Evolutionary conservation across 2,888 invertebrate genomes (phyloP).

Genomic region (Mythimna lalbum): DNA sequence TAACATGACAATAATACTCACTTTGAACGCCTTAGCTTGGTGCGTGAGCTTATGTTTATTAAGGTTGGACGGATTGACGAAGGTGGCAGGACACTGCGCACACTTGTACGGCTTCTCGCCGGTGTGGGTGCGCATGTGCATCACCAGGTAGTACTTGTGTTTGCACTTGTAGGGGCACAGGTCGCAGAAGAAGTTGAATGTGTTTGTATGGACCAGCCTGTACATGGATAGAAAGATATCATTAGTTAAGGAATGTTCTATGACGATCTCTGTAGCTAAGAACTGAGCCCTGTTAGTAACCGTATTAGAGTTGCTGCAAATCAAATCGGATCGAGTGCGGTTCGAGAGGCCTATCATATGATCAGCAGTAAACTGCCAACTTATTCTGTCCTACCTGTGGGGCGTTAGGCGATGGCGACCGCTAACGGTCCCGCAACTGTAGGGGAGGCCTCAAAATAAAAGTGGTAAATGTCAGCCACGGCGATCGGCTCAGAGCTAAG

Average conservation of each 20-base stretch:
- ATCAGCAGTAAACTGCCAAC: not conserved
- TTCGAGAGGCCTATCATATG: not conserved
- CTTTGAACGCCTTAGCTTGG: slow-evolving; percentile 87
- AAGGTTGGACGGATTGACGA: slow-evolving; percentile 92
- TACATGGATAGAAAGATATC: slow-evolving; percentile 30
- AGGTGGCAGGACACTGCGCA: slow-evolving; percentile 90
- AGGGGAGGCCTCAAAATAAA: no score
- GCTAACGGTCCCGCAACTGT: no score
- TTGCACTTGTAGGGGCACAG: slow-evolving; percentile 88
- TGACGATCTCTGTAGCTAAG: no score
- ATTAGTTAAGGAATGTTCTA: not conserved
- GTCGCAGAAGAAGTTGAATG: slow-evolving; percentile 89
- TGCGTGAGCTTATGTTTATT: slow-evolving; percentile 92
- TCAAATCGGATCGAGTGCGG: not conserved
- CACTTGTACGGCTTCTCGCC: slow-evolving; percentile 88
- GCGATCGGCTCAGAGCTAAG: not conserved
- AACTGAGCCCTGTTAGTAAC: not conserved
- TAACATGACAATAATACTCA: slow-evolving; percentile 51
- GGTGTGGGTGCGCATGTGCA: slow-evolving; percentile 91
- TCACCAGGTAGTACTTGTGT: slow-evolving; percentile 87
- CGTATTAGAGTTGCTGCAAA: not conserved
- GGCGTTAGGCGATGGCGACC: no score
- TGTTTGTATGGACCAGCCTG: slow-evolving; percentile 87
- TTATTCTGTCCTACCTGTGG: no score
- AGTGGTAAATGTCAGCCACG: no score